Percentiles rank a stretch among this genome's conserved stretches.
phyloP scores from a whole-genome alignment of 2,888 invertebrate genomes.

The Archips xylosteana region DNA sequence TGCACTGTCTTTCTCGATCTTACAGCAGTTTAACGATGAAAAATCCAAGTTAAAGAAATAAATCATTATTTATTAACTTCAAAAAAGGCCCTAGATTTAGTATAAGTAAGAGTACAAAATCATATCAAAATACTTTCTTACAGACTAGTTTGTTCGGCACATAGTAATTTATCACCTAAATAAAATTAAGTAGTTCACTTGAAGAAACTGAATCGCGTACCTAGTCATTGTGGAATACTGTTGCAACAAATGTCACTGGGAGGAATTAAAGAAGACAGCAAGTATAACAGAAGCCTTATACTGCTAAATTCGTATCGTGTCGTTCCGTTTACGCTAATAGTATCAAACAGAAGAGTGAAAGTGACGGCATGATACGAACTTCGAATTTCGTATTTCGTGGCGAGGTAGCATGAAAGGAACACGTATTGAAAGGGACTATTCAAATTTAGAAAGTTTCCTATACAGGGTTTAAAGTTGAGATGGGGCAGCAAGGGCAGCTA shows the following conservation, averaged over 20 bases:
- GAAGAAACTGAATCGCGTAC: background rate
- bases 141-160: slow-evolving; percentile 28
- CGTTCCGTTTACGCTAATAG: no score
- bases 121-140: slow-evolving; percentile 13
- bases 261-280: no score
- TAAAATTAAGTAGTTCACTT: background rate
- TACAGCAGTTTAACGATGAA: background rate
- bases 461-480: no score
- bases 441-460: no score
- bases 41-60: background rate
- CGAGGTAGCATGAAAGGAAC: no score
- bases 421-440: no score
- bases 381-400: no score
- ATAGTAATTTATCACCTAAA: slow-evolving; percentile 1
- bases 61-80: background rate
- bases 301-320: no score
- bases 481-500: no score
- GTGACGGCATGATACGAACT: no score
- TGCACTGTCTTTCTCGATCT: background rate
- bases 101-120: slow-evolving; percentile 10
- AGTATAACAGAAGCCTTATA: no score
- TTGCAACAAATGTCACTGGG: background rate
- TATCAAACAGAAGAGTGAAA: no score
- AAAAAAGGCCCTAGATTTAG: background rate
- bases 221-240: background rate